Evolutionary conservation across 1,140 invertebrate species (phyloP).

Genomic region (Bemisia tabaci): DNA sequence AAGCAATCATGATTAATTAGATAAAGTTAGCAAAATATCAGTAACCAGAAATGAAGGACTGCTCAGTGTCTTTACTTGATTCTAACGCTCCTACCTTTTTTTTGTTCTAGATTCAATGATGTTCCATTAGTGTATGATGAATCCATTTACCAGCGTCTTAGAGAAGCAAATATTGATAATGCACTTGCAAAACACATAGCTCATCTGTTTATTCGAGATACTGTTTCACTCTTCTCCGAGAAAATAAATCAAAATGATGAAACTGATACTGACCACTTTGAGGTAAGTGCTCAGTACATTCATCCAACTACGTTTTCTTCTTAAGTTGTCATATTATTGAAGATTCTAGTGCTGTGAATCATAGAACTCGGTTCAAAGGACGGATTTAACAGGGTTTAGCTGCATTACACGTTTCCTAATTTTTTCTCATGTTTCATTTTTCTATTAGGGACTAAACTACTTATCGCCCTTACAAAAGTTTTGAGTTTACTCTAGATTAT

Average conservation of each 20-base stretch:
- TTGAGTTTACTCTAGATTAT: neutral
- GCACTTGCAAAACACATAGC: conserved; percentile 87
- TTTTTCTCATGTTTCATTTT: too few species aligned
- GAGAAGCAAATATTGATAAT: conserved; percentile 78
- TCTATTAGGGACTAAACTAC: neutral
- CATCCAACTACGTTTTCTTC: too few species aligned
- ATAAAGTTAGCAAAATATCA: too few species aligned
- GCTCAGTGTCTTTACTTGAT: too few species aligned
- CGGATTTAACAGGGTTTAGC: too few species aligned
- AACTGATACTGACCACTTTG: conserved; percentile 96
- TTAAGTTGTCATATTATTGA: too few species aligned
- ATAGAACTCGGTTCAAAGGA: too few species aligned
- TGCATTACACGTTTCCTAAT: too few species aligned
- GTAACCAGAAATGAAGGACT: too few species aligned
- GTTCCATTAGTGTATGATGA: conserved; percentile 77
- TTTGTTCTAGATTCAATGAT: conserved; percentile 66
- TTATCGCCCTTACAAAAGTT: neutral
- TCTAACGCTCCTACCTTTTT: too few species aligned
- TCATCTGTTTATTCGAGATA: conserved; percentile 96
- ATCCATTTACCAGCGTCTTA: conserved; percentile 63
- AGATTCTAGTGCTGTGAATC: too few species aligned
- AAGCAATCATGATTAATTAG: too few species aligned
- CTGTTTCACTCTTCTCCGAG: conserved; percentile 90
- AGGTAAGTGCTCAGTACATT: conserved; percentile 50
- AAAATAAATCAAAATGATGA: conserved; percentile 89